phyloP scores from a whole-genome alignment of 1,140 invertebrate species.

The Frieseomelitta varia region DNA sequence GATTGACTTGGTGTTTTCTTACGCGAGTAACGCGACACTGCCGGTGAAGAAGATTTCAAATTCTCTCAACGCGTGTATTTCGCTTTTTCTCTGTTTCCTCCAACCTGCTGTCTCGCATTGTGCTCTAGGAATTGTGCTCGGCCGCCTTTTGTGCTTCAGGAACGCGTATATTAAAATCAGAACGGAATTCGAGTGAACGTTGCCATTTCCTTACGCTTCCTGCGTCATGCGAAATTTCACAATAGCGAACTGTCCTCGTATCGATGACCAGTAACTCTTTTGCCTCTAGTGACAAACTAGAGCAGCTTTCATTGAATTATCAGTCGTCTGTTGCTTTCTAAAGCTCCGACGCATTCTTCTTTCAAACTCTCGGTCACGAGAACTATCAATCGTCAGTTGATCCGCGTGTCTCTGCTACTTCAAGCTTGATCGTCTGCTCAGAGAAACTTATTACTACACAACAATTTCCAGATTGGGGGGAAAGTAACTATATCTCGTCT shows the following conservation, averaged over 20 bases:
- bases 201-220: constrained; percentile 39
- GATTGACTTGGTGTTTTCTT: constrained; percentile 40
- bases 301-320: too few relatives aligned
- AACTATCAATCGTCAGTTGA: too few relatives aligned
- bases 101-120: constrained; percentile 26
- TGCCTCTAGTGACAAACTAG: too few relatives aligned
- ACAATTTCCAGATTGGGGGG: too few relatives aligned
- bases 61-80: constrained; percentile 38
- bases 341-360: too few relatives aligned
- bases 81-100: constrained; percentile 17
- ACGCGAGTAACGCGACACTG: constrained; percentile 28
- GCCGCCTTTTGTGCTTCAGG: constrained; percentile 35
- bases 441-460: too few relatives aligned
- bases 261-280: neutral
- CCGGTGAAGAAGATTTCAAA: constrained; percentile 23
- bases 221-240: too few relatives aligned
- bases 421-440: too few relatives aligned
- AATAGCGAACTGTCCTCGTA: neutral
- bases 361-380: too few relatives aligned
- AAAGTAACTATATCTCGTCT: too few relatives aligned
- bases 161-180: constrained; percentile 60
- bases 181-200: constrained; percentile 32
- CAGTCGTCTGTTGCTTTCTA: too few relatives aligned
- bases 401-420: too few relatives aligned
- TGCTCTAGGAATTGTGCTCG: constrained; percentile 10